These are phyloP conservation scores for Hydropsyche tenuis DNA, from an alignment of 1,140 invertebrate genomes.

Conservation along the genomic window DNA sequence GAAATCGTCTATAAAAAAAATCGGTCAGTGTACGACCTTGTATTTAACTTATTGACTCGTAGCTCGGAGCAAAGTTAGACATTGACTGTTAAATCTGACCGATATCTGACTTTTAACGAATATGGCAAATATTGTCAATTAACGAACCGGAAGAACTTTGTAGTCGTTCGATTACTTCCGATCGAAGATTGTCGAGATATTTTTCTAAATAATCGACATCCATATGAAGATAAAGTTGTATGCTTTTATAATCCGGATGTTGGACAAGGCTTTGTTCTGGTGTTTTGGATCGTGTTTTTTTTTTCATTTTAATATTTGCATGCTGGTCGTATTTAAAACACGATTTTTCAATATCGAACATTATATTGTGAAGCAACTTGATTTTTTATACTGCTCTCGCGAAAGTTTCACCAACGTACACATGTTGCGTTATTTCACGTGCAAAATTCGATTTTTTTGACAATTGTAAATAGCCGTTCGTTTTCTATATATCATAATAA, in stretches of 20 bases:
- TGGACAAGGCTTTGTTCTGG: too few species aligned
- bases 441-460: slow-evolving; percentile 22
- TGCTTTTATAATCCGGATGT: too few species aligned
- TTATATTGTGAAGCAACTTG: neutral
- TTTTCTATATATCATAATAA: too few species aligned
- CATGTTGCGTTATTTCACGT: slow-evolving; percentile 12
- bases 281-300: too few species aligned
- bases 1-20: slow-evolving; percentile 22
- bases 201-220: neutral
- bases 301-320: too few species aligned
- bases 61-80: slow-evolving; percentile 21
- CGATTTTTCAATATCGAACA: slow-evolving; percentile 5
- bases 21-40: slow-evolving; percentile 40
- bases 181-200: neutral
- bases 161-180: slow-evolving; percentile 6
- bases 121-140: neutral
- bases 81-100: slow-evolving; percentile 13
- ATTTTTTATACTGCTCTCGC: neutral
- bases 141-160: neutral
- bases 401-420: slow-evolving; percentile 1
- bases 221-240: neutral
- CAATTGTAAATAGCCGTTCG: neutral
- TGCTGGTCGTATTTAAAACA: neutral
- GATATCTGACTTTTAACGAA: neutral
- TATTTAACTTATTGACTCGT: slow-evolving; percentile 34